These are phyloP conservation scores for Tiliqua scincoides DNA, from an alignment of 2,113 vertebrate species.

Conservation along the genomic window DNA sequence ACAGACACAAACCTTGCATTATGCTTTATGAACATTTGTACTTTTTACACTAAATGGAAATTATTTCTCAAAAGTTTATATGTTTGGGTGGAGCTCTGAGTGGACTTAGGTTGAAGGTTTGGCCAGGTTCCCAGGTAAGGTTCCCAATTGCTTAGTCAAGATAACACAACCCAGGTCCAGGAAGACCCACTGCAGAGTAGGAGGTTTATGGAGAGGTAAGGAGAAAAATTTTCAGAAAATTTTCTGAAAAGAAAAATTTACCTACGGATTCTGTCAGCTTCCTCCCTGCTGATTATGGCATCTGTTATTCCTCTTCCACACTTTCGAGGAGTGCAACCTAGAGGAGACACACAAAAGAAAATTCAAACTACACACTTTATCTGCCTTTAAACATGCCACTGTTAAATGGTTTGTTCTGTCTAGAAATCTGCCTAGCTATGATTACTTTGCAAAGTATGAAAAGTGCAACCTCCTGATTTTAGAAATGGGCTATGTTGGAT, in stretches of 20 bases:
- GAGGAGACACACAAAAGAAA: background rate
- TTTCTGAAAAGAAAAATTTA: constrained; percentile 50
- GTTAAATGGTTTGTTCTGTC: background rate
- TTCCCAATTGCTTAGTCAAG: background rate
- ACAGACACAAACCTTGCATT: background rate
- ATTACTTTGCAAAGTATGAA: background rate
- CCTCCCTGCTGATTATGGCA: constrained; percentile 83
- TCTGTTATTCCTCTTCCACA: constrained; percentile 91
- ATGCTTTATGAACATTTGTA: background rate
- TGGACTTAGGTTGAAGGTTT: background rate
- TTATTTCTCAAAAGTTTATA: background rate
- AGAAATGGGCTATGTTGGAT: too few relatives aligned
- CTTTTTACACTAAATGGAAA: background rate
- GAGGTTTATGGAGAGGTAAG: too few relatives aligned
- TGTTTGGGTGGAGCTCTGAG: too few relatives aligned
- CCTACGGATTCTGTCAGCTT: constrained; percentile 81
- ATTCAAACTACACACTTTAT: background rate
- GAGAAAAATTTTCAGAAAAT: too few relatives aligned
- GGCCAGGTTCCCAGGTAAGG: background rate
- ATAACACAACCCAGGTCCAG: background rate
- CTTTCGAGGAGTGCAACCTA: constrained; percentile 92
- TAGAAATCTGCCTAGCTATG: background rate
- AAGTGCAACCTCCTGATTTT: too few relatives aligned
- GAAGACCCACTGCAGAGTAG: too few relatives aligned
- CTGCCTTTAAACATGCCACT: background rate